Conservation (phyloP, 2,888 invertebrate genomes). For the Tortrix viridana region DNA sequence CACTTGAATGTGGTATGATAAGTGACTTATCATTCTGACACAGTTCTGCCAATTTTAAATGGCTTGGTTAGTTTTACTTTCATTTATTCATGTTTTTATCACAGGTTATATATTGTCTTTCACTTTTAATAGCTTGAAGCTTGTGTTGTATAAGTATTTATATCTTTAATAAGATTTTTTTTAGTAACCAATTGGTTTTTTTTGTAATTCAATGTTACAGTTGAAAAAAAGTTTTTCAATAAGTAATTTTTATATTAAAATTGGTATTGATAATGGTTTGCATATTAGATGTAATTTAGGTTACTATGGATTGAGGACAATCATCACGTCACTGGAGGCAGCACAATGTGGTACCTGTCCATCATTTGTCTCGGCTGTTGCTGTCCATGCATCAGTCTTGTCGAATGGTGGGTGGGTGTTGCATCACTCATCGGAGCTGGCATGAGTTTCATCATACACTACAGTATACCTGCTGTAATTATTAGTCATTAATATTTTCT, state of each 20-base stretch:
- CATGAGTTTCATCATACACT: neutral
- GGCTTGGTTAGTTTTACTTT: slow-evolving; percentile 12
- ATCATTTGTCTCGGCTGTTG: slow-evolving; percentile 72
- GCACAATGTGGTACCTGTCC: slow-evolving; percentile 51
- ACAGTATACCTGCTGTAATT: neutral
- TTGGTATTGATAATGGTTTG: neutral
- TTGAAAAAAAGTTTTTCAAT: too few relatives aligned
- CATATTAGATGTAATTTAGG: neutral
- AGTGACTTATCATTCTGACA: slow-evolving; percentile 26
- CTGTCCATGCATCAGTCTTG: slow-evolving; percentile 73
- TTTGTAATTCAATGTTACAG: neutral
- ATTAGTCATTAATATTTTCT: too few relatives aligned
- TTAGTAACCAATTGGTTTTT: neutral
- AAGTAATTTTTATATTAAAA: too few relatives aligned
- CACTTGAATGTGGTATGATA: neutral
- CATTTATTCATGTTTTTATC: slow-evolving; percentile 10
- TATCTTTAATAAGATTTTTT: slow-evolving; percentile 25
- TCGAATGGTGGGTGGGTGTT: slow-evolving; percentile 79
- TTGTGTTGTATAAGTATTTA: neutral
- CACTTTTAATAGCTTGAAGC: neutral
- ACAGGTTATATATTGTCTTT: neutral
- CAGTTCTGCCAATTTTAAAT: slow-evolving; percentile 15
- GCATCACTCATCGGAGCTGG: slow-evolving; percentile 46
- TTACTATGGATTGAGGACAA: slow-evolving; percentile 32
- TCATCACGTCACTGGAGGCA: slow-evolving; percentile 40